These are phyloP conservation scores for Anguilla japonica DNA, from an alignment of 2,113 vertebrate species.

Conservation along the genomic window DNA sequence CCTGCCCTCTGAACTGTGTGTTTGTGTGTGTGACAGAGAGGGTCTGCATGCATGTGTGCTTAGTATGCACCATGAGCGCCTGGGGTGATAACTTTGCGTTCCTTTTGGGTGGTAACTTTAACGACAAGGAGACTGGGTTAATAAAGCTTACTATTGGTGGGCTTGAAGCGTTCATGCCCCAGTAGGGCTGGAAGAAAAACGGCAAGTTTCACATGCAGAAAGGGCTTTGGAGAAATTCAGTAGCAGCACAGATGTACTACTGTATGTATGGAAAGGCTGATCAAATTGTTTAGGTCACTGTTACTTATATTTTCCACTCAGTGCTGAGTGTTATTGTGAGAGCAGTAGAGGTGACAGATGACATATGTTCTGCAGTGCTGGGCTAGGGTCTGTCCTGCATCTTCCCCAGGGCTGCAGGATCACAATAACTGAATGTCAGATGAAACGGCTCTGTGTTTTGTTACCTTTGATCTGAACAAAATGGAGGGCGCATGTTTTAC, in stretches of 20 bases:
- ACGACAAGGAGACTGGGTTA: neutral
- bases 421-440: neutral
- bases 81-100: neutral
- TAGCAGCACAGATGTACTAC: too few relatives aligned
- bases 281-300: neutral
- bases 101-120: neutral
- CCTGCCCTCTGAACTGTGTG: conserved; percentile 13
- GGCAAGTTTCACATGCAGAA: neutral
- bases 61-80: neutral
- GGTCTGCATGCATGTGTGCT: neutral
- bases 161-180: neutral
- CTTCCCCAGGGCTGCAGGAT: neutral
- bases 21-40: neutral
- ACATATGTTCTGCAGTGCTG: conserved; percentile 3
- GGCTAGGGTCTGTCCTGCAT: neutral
- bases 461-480: conserved; percentile 4
- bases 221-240: neutral
- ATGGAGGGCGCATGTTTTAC: conserved; percentile 5
- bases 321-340: neutral
- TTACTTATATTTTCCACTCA: neutral
- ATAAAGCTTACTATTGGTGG: neutral
- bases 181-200: neutral
- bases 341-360: neutral
- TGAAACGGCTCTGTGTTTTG: conserved; percentile 9
- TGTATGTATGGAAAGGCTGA: neutral